Conservation (phyloP, 2,113 vertebrate genomes). For the Nothoprocta pentlandii region DNA sequence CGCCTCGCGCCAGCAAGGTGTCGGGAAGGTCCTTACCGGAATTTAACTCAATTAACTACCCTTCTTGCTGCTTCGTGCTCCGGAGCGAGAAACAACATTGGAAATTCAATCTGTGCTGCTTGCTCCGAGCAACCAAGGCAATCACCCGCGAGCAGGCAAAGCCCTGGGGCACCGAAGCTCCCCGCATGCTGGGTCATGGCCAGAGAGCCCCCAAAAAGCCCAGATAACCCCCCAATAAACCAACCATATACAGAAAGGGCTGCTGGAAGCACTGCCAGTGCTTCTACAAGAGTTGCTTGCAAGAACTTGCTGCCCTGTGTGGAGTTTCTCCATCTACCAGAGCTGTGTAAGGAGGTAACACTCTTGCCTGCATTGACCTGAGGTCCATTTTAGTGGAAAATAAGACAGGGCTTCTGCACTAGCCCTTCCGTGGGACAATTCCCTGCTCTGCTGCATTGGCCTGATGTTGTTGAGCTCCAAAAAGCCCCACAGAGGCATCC, state of each 20-base stretch:
- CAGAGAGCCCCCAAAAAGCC: not conserved
- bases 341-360: not conserved
- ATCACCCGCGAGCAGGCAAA: not conserved
- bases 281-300: not conserved
- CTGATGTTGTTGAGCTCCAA: not conserved
- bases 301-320: not conserved
- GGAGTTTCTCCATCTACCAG: not conserved
- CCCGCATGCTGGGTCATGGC: fast-evolving
- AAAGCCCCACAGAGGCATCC: not conserved
- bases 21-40: constrained; percentile 17
- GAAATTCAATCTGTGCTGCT: constrained; percentile 33
- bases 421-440: not conserved
- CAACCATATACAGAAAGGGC: not conserved
- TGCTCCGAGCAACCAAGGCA: constrained; percentile 31
- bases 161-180: not conserved
- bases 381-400: not conserved
- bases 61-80: constrained; percentile 16
- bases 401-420: not conserved
- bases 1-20: not conserved
- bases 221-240: fast-evolving
- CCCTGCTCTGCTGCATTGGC: not conserved
- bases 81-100: not conserved
- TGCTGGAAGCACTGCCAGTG: not conserved
- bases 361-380: not conserved
- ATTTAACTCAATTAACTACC: constrained; percentile 56